These are phyloP conservation scores for Tenodera sinensis DNA, from an alignment of 2,888 invertebrate species.

Conservation along the genomic window DNA sequence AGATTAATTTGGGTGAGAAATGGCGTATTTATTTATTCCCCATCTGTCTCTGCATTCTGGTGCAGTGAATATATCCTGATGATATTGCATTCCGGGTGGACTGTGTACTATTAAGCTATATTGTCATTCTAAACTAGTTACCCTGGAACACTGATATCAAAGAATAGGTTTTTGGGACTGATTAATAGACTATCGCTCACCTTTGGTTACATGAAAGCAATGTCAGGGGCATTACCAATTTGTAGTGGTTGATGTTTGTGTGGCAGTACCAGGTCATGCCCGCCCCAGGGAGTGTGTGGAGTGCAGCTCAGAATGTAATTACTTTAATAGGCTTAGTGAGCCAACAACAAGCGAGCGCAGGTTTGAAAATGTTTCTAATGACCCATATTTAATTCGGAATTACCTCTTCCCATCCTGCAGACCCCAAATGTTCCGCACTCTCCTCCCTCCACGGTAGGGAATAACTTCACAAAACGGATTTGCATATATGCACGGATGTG, in stretches of 20 bases:
- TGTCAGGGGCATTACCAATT: neutral
- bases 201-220: neutral
- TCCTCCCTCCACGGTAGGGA: neutral
- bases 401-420: neutral
- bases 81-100: too few relatives aligned
- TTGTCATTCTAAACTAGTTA: neutral
- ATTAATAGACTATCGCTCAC: neutral
- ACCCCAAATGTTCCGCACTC: neutral
- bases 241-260: neutral
- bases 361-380: neutral
- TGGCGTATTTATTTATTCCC: too few relatives aligned
- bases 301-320: neutral
- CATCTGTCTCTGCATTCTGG: too few relatives aligned
- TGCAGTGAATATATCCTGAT: too few relatives aligned
- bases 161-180: neutral
- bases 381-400: neutral
- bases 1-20: too few relatives aligned
- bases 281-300: neutral
- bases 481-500: neutral
- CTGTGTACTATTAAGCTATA: neutral
- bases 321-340: neutral
- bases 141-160: neutral
- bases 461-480: neutral
- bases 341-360: neutral
- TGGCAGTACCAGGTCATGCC: neutral